Conservation (phyloP, 2,797 vertebrate species). For the Gambelia wislizenii region DNA sequence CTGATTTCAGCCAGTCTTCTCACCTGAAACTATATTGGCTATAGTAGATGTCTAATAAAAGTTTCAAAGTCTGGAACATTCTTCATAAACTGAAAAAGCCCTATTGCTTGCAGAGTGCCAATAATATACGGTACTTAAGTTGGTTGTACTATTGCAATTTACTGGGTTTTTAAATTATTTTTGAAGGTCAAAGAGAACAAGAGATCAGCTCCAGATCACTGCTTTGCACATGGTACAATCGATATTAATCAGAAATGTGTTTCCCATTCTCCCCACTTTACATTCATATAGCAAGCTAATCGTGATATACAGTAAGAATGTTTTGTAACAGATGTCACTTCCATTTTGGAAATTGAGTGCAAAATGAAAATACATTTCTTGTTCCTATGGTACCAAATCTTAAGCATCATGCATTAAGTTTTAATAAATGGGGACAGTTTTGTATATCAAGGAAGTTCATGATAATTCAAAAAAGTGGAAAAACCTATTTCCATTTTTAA, state of each 20-base stretch:
- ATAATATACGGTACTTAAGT: not conserved
- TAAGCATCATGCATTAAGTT: constrained; percentile 9
- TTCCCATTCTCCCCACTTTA: constrained; percentile 33
- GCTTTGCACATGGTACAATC: not conserved
- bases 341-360: constrained; percentile 42
- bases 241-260: constrained; percentile 14
- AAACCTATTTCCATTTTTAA: constrained; percentile 13
- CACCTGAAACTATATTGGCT: no score
- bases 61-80: not conserved
- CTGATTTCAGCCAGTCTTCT: not conserved
- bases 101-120: not conserved
- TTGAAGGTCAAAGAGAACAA: constrained; percentile 40
- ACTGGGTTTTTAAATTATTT: constrained; percentile 1
- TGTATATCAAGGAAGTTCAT: constrained; percentile 6
- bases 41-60: not conserved
- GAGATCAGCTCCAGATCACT: constrained; percentile 18
- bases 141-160: constrained; percentile 2
- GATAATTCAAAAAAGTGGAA: constrained; percentile 29
- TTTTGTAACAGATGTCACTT: constrained; percentile 36
- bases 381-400: not conserved
- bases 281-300: constrained; percentile 12
- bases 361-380: constrained; percentile 43
- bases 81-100: not conserved
- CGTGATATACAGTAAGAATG: not conserved
- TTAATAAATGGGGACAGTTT: constrained; percentile 3